A percentile compares a stretch with the other conserved stretches of the same genome.
phyloP scores from a whole-genome alignment of 2,888 invertebrate genomes.

The Pteria penguin region DNA sequence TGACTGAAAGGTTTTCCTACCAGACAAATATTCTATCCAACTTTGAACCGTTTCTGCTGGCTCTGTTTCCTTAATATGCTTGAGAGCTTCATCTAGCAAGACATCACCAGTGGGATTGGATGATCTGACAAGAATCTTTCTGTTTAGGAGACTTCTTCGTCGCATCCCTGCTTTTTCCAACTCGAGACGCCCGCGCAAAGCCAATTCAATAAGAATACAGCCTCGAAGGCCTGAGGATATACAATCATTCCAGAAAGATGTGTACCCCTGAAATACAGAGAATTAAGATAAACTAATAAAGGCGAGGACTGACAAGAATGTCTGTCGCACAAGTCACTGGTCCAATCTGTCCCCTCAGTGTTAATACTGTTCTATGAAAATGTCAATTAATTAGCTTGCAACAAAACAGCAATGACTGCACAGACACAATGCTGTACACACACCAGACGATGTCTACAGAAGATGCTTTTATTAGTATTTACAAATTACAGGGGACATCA shows the following conservation, averaged over 20 bases:
- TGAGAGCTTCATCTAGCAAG: constrained; percentile 91
- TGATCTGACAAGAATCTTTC: constrained; percentile 87
- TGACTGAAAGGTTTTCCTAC: constrained; percentile 84
- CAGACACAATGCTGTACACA: too few species aligned
- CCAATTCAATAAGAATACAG: constrained; percentile 98
- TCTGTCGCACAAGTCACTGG: too few species aligned
- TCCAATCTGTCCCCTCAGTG: too few species aligned
- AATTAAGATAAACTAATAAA: too few species aligned
- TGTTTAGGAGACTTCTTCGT: constrained; percentile 89
- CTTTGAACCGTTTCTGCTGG: constrained; percentile 98
- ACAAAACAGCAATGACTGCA: too few species aligned
- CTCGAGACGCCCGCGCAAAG: constrained; percentile 95
- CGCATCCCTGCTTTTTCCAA: constrained; percentile 98
- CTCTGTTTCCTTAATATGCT: constrained; percentile 98
- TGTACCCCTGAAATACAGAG: constrained; percentile 80
- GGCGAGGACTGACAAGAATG: too few species aligned
- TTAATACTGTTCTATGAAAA: too few species aligned
- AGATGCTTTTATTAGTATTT: too few species aligned
- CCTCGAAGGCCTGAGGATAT: constrained; percentile 99
- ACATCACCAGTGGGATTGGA: constrained; percentile 99
- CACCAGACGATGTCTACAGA: too few species aligned
- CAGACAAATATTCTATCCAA: constrained; percentile 99
- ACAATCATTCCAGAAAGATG: constrained; percentile 99
- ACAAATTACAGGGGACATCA: too few species aligned
- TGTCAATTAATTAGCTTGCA: too few species aligned